Evolutionary conservation across 2,888 invertebrate genomes (phyloP).

Genomic region (Drosophila monieri): DNA sequence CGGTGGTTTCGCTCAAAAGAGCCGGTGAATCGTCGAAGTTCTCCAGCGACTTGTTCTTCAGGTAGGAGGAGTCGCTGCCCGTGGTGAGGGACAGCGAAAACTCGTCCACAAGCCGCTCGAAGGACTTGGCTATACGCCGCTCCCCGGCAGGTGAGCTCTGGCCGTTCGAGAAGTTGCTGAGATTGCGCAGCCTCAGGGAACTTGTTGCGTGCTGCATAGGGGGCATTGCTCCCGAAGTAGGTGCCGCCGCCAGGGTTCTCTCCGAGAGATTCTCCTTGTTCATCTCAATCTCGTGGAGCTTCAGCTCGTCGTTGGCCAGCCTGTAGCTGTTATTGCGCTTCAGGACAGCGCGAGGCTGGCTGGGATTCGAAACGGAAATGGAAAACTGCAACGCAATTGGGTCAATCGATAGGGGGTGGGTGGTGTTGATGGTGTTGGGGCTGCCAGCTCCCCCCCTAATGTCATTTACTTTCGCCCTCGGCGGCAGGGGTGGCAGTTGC

Average conservation of each 20-base stretch:
- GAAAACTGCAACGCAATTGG: slow-evolving; percentile 78
- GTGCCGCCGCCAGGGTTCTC: slow-evolving; percentile 42
- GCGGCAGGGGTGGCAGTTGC: slow-evolving; percentile 65
- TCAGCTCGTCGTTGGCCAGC: slow-evolving; percentile 87
- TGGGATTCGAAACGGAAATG: slow-evolving; percentile 61
- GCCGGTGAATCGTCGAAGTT: slow-evolving; percentile 83
- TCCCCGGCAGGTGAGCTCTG: slow-evolving; percentile 74
- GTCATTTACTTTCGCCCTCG: slow-evolving; percentile 72
- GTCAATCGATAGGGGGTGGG: slow-evolving; percentile 72
- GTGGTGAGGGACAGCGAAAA: slow-evolving; percentile 81
- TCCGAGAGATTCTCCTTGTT: slow-evolving; percentile 77
- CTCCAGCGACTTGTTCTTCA: slow-evolving; percentile 83
- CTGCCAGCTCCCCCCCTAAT: slow-evolving; percentile 2
- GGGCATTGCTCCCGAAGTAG: slow-evolving; percentile 65
- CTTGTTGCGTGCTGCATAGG: slow-evolving; percentile 68
- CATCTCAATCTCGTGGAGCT: slow-evolving; percentile 84
- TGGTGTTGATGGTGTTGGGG: slow-evolving; percentile 5
- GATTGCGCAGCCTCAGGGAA: slow-evolving; percentile 65
- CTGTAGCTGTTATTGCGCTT: slow-evolving; percentile 94
- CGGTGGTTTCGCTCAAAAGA: slow-evolving; percentile 30
- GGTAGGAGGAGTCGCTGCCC: slow-evolving; percentile 82
- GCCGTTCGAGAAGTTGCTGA: slow-evolving; percentile 34
- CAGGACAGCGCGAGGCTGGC: slow-evolving; percentile 81
- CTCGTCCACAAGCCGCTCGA: slow-evolving; percentile 83
- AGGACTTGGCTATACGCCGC: slow-evolving; percentile 87